These are phyloP conservation scores for Amorpha juglandis DNA, from an alignment of 2,888 invertebrate genomes.

Conservation along the genomic window DNA sequence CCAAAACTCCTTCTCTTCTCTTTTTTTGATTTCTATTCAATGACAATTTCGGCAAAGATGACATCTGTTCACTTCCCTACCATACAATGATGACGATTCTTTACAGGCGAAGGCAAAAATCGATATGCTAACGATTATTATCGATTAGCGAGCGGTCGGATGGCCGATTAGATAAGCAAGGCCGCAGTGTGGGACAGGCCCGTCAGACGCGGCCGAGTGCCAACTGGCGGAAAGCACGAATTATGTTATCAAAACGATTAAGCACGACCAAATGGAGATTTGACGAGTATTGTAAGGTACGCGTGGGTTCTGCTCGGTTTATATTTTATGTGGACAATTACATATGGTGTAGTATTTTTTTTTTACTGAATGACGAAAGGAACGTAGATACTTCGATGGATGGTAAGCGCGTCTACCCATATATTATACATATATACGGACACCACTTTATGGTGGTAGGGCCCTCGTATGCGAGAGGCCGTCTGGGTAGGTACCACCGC, in stretches of 20 bases:
- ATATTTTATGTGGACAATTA: slow-evolving; percentile 13
- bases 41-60: no score
- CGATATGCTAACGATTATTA: slow-evolving; percentile 51
- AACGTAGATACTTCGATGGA: no score
- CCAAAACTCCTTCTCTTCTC: no score
- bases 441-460: no score
- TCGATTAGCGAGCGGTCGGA: slow-evolving; percentile 54
- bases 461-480: no score
- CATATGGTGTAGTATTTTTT: neutral
- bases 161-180: slow-evolving; percentile 50
- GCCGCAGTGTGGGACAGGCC: slow-evolving; percentile 34
- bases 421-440: no score
- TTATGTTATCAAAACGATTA: slow-evolving; percentile 63
- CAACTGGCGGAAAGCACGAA: slow-evolving; percentile 57
- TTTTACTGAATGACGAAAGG: no score
- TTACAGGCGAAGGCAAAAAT: slow-evolving; percentile 41
- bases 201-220: slow-evolving; percentile 21
- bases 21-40: no score
- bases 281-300: slow-evolving; percentile 37
- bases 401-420: no score
- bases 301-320: slow-evolving; percentile 3
- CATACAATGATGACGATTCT: slow-evolving; percentile 2
- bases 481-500: no score
- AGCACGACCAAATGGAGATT: slow-evolving; percentile 44
- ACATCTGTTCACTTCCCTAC: neutral